phyloP scores from a whole-genome alignment of 2,888 invertebrate species.

The Incurvaria masculella region DNA sequence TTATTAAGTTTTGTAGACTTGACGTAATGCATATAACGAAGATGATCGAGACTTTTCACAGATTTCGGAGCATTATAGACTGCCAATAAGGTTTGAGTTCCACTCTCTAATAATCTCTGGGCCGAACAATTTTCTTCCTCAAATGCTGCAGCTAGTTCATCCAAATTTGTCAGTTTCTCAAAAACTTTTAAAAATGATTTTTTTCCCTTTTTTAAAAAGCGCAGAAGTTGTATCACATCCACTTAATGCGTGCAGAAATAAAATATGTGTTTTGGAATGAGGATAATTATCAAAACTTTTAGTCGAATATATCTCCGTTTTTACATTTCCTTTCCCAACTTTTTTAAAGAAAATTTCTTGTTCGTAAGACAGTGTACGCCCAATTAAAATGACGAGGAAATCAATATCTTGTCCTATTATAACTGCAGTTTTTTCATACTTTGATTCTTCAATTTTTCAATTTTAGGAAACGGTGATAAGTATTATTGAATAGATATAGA shows the following conservation, averaged over 20 bases:
- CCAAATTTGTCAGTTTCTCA: constrained; percentile 20
- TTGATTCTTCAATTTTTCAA: too few species aligned
- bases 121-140: constrained; percentile 25
- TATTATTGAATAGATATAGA: constrained; percentile 3
- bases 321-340: constrained; percentile 26
- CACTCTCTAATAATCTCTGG: constrained; percentile 21
- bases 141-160: too few species aligned
- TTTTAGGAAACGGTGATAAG: neutral
- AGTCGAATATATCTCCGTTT: constrained; percentile 24
- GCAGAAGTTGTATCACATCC: constrained; percentile 21
- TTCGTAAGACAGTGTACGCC: constrained; percentile 7
- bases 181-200: constrained; percentile 20
- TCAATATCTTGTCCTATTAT: constrained; percentile 18
- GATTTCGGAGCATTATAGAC: constrained; percentile 26
- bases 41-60: constrained; percentile 17
- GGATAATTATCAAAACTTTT: constrained; percentile 26
- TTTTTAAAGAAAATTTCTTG: constrained; percentile 25
- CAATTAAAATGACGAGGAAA: constrained; percentile 7
- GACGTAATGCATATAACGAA: constrained; percentile 19
- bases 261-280: constrained; percentile 18
- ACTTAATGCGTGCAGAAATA: constrained; percentile 20
- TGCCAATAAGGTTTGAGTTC: constrained; percentile 22
- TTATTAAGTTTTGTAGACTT: constrained; percentile 24
- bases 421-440: too few species aligned
- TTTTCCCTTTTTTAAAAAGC: constrained; percentile 20